Evolutionary conservation across 2,113 vertebrate species (phyloP).

Genomic region (Barbus barbus): DNA sequence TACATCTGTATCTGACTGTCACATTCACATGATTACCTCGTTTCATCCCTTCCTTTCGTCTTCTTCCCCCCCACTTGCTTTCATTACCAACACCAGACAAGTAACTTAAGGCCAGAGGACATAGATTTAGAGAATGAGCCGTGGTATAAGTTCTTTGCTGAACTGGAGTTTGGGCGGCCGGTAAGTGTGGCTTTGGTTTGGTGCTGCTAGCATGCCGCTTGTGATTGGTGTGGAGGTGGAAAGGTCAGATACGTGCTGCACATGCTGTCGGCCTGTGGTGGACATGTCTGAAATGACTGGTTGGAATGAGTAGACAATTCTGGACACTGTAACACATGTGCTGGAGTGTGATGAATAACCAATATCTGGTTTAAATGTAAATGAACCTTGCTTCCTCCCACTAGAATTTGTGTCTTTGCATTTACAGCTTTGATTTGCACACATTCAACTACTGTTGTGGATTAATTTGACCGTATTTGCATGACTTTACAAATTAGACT

Average conservation of each 20-base stretch:
- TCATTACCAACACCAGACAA: constrained; percentile 77
- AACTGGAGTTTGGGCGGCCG: constrained; percentile 89
- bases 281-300: constrained; percentile 43
- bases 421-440: constrained; percentile 5
- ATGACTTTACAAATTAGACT: background rate
- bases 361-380: background rate
- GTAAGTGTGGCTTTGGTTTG: constrained; percentile 81
- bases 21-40: constrained; percentile 20
- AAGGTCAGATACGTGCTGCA: constrained; percentile 26
- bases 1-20: constrained; percentile 28
- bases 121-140: constrained; percentile 94
- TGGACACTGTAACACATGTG: background rate
- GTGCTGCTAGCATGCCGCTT: constrained; percentile 43
- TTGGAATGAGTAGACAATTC: constrained; percentile 34
- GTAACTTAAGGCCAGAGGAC: constrained; percentile 83
- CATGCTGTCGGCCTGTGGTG: background rate
- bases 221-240: constrained; percentile 32
- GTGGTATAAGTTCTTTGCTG: constrained; percentile 95
- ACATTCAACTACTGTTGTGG: background rate
- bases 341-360: background rate
- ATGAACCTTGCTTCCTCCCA: background rate
- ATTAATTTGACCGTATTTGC: background rate
- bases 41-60: constrained; percentile 65
- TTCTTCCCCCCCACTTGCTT: constrained; percentile 14
- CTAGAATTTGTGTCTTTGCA: constrained; percentile 37